Percentiles rank a stretch among this genome's conserved stretches.
These are phyloP conservation scores for Leptinotarsa tumamoca DNA, from an alignment of 2,888 invertebrate species.

Conservation along the genomic window DNA sequence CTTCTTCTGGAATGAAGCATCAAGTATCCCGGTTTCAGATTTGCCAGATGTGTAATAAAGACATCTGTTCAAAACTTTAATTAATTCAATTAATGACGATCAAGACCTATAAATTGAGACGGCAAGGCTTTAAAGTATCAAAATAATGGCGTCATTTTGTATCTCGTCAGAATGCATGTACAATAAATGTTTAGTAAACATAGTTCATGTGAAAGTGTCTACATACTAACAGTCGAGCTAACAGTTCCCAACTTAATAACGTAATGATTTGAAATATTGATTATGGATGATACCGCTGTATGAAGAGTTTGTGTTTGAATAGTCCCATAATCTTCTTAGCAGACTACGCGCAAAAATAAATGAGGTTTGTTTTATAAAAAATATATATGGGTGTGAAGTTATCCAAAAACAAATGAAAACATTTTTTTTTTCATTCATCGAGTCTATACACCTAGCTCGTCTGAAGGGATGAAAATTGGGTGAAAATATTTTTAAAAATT, in stretches of 20 bases:
- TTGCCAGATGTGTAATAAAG: slow-evolving; percentile 37
- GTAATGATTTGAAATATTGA: too few species aligned
- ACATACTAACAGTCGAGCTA: not conserved
- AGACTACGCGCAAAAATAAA: too few species aligned
- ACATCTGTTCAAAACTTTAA: slow-evolving; percentile 37
- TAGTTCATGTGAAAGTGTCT: not conserved
- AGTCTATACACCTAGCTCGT: too few species aligned
- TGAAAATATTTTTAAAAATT: too few species aligned
- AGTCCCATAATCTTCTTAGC: too few species aligned
- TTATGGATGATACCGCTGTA: too few species aligned
- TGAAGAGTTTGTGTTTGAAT: not conserved
- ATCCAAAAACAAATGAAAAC: too few species aligned
- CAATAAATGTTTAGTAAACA: not conserved
- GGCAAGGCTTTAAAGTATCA: not conserved
- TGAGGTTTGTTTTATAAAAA: too few species aligned
- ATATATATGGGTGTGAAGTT: too few species aligned
- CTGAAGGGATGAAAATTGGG: too few species aligned
- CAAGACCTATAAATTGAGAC: slow-evolving; percentile 19
- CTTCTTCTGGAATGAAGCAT: not conserved
- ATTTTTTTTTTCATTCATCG: too few species aligned
- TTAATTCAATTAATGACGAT: slow-evolving; percentile 32
- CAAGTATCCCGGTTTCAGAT: slow-evolving; percentile 28
- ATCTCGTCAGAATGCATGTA: not conserved
- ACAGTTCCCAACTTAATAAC: too few species aligned
- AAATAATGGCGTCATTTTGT: not conserved